These are phyloP conservation scores for Axea sp. DNA, from an alignment of 2,888 invertebrate genomes.

Conservation along the genomic window DNA sequence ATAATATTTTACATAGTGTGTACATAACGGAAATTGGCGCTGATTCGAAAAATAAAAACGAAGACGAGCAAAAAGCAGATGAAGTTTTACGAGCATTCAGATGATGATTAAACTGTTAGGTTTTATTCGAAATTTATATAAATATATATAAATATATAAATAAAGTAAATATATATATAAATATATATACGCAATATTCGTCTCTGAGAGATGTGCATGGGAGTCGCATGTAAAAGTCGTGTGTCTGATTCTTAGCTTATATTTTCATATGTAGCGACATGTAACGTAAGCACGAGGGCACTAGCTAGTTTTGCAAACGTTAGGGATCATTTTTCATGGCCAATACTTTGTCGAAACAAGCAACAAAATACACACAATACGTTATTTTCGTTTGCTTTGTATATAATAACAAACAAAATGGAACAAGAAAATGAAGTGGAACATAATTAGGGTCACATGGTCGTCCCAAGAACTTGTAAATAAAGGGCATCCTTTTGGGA, in stretches of 20 bases:
- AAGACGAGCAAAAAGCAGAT: conserved; percentile 4
- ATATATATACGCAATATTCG: conserved; percentile 50
- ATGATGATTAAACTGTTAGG: conserved; percentile 37
- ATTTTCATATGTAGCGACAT: conserved; percentile 46
- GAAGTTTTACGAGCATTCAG: conserved; percentile 30
- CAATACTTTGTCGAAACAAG: conserved; percentile 11
- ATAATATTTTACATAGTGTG: conserved; percentile 37
- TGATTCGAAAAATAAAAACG: conserved; percentile 26
- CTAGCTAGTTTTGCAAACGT: conserved; percentile 45
- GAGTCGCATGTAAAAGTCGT: conserved; percentile 43
- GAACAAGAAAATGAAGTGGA: neutral
- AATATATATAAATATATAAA: conserved; percentile 47
- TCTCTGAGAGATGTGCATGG: conserved; percentile 50
- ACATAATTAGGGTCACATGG: neutral
- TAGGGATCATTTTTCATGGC: conserved; percentile 29
- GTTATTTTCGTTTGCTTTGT: conserved; percentile 25
- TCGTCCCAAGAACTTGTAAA: neutral
- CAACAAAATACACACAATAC: conserved; percentile 1
- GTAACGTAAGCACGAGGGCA: conserved; percentile 36
- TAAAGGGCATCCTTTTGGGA: neutral
- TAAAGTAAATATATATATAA: conserved; percentile 46
- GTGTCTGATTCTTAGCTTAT: conserved; percentile 46
- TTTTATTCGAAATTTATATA: conserved; percentile 49
- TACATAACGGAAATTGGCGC: conserved; percentile 50
- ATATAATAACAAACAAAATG: neutral